phyloP scores from a whole-genome alignment of 2,888 invertebrate species.

The Panzeria rudis region DNA sequence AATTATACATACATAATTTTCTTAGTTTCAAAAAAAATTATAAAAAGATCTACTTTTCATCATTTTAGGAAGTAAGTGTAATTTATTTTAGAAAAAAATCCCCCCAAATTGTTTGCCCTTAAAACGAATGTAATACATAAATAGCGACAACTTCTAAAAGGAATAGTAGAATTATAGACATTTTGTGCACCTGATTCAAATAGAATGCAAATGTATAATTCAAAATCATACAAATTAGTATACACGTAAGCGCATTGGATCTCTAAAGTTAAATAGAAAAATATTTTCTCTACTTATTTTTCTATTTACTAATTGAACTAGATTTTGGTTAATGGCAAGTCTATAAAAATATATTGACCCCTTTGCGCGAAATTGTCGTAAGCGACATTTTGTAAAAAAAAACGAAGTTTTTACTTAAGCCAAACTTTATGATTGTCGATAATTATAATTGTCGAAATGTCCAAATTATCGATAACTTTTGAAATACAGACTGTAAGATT shows the following conservation, averaged over 20 bases:
- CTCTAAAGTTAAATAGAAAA: background rate
- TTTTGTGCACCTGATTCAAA: background rate
- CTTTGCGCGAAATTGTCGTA: too few species aligned
- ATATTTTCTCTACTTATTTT: background rate
- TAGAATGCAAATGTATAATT: background rate
- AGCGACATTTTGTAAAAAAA: too few species aligned
- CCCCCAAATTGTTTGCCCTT: background rate
- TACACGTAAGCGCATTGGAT: background rate
- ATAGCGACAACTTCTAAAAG: background rate
- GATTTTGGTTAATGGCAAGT: background rate
- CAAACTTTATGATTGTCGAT: too few species aligned
- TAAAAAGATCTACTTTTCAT: background rate
- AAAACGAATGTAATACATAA: background rate
- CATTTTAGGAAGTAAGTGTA: background rate
- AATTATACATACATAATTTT: too few species aligned
- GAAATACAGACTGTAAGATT: too few species aligned
- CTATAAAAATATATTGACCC: background rate
- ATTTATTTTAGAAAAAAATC: background rate
- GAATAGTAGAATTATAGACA: background rate
- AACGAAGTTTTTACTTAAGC: too few species aligned
- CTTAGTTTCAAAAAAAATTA: too few species aligned
- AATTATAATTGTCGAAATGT: too few species aligned
- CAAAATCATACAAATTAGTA: background rate
- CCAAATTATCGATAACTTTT: too few species aligned
- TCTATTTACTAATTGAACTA: background rate